phyloP scores from a whole-genome alignment of 2,797 vertebrate genomes.

The Falco cherrug region DNA sequence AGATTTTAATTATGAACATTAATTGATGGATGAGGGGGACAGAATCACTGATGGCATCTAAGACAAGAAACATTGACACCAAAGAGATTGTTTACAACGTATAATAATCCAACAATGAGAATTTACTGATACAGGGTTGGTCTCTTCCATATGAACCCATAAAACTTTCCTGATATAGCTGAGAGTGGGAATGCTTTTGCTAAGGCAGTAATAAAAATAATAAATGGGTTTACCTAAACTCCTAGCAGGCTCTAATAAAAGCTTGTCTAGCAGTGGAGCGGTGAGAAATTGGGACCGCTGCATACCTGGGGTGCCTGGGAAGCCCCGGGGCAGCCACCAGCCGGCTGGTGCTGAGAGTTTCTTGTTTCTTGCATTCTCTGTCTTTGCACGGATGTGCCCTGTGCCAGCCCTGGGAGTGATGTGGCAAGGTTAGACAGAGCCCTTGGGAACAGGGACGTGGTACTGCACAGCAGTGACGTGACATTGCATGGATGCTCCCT shows the following conservation, averaged over 20 bases:
- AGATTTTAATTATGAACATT: neutral
- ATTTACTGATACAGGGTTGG: neutral
- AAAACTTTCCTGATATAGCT: neutral
- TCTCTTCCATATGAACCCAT: neutral
- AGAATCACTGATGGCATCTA: neutral
- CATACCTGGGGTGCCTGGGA: neutral
- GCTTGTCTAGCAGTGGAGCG: neutral
- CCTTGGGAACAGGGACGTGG: neutral
- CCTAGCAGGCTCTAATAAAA: neutral
- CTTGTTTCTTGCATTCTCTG: fast-evolving
- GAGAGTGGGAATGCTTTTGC: neutral
- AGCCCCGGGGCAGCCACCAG: neutral
- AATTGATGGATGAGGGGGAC: neutral
- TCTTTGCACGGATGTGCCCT: fast-evolving
- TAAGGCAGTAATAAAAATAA: neutral
- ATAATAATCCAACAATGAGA: neutral
- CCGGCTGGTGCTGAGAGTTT: neutral
- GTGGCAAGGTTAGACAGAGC: neutral
- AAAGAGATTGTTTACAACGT: neutral
- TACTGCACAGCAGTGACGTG: neutral
- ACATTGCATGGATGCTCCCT: neutral
- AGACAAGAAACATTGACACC: neutral
- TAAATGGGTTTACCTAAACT: neutral
- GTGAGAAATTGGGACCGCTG: neutral
- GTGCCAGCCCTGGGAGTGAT: neutral